phyloP scores from a whole-genome alignment of 2,888 invertebrate genomes.

The Tridacna crocea region DNA sequence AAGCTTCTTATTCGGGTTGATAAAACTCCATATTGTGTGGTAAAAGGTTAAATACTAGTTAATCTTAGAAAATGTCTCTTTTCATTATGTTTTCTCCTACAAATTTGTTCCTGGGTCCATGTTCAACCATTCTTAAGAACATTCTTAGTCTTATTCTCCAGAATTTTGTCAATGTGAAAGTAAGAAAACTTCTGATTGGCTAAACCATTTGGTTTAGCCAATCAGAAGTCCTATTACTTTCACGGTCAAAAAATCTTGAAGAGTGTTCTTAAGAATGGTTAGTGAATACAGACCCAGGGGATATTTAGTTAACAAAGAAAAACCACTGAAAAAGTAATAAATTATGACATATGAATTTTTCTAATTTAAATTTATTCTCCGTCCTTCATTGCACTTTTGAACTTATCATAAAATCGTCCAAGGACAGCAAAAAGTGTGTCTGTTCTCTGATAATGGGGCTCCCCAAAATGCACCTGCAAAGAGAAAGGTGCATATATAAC shows the following conservation, averaged over 20 bases:
- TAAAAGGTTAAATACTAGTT: constrained; percentile 1
- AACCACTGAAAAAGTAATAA: not conserved
- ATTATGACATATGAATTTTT: not conserved
- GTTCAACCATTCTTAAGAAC: too few relatives aligned
- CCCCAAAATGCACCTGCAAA: constrained; percentile 65
- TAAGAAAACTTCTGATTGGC: too few relatives aligned
- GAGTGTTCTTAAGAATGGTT: too few relatives aligned
- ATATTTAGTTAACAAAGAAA: not conserved
- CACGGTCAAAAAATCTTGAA: too few relatives aligned
- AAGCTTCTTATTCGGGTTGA: not conserved
- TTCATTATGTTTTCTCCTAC: too few relatives aligned
- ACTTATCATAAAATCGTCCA: constrained; percentile 61
- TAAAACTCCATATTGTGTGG: not conserved
- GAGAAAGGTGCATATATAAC: not conserved
- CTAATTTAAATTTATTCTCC: constrained; percentile 27
- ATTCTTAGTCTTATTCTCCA: too few relatives aligned
- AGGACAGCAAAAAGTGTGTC: constrained; percentile 67
- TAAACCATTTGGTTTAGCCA: too few relatives aligned
- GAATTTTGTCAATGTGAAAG: too few relatives aligned
- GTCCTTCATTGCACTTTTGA: constrained; percentile 60
- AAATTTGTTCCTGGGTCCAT: too few relatives aligned
- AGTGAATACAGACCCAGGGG: too few relatives aligned
- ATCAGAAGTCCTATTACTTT: too few relatives aligned
- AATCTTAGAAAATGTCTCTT: not conserved
- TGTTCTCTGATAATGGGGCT: constrained; percentile 61